Evolutionary conservation across 1,140 invertebrate species (phyloP), one percentile per base, ranked within the genome.

Genomic region (Dinothrombium tinctorium): DNA sequence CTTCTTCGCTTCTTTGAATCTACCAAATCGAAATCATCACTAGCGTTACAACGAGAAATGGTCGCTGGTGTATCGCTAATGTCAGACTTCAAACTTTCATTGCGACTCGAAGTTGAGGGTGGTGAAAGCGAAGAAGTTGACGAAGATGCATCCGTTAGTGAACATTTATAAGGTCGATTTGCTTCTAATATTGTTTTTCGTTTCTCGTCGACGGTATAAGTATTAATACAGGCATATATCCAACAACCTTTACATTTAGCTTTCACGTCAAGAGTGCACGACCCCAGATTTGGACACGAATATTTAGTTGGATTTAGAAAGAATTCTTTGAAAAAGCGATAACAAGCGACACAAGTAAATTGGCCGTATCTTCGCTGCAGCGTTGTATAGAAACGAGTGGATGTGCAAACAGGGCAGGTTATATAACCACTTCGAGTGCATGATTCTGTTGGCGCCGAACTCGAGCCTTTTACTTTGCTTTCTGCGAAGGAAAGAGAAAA

Each of bases 261-360:
- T 23, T 33, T 20, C 4, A 32, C 20, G 14, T 40, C 39, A 29
- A 40, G 24, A 21, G 26, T 17, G 21, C 39, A 40, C 22, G 20
- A 8, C 22, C 26, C 28, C 19, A 40, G 28, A 23, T 6, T 29
- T 17, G 26, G 39, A 28, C 44, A 46, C n/a, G 11, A 22, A 24
- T 35, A 46, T 19, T 28, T 17, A 20, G 32, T 33, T 19, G 44
- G 44, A 24, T 39, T 42, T 7, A 35, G 12, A 21, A 33, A 37
- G 25, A 46, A 46, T 19, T 42, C 28, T 21, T 46, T 46, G 36
- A 46, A 46, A 40, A 46, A 46, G 21, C 43, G 39, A 19, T 45
- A 45, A 29, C 44, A 46, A 23, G 41, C 39, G n/a, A 40, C 39
- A 33, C 39, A 40, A 4, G 39, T 32, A 20, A 40, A 40, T 33